A percentile compares a stretch with the other conserved stretches of the same genome.
Evolutionary conservation across 2,797 vertebrate species (phyloP).

Genomic region (Taenioides sp.): DNA sequence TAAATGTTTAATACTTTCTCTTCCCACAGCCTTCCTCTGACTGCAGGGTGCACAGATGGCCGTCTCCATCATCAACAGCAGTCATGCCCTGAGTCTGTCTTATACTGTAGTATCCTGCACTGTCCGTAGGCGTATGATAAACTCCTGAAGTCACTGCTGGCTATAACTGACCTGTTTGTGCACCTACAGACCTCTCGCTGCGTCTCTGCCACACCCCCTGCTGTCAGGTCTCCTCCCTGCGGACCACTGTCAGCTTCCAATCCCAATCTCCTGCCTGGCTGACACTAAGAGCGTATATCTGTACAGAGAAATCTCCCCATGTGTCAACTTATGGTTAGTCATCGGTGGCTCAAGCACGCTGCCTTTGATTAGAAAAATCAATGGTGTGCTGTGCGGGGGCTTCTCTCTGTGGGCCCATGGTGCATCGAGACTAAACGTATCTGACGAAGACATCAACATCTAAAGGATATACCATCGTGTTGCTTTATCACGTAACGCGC

Average conservation of each 20-base stretch:
- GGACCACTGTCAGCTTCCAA: constrained; percentile 45
- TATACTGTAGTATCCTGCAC: constrained; percentile 32
- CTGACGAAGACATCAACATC: constrained; percentile 53
- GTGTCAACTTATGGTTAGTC: constrained; percentile 64
- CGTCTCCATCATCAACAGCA: constrained; percentile 33
- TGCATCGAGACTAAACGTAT: constrained; percentile 52
- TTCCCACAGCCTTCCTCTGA: constrained; percentile 4
- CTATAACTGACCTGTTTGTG: constrained; percentile 46
- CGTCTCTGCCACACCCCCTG: constrained; percentile 36
- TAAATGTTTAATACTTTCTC: constrained; percentile 8
- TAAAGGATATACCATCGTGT: constrained; percentile 49
- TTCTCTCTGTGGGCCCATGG: constrained; percentile 59
- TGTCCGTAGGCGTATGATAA: constrained; percentile 45
- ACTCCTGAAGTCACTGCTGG: constrained; percentile 34
- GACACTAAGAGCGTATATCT: constrained; percentile 43
- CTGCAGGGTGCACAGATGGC: constrained; percentile 52
- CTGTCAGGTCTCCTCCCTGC: constrained; percentile 37
- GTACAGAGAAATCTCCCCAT: constrained; percentile 52
- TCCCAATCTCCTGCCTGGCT: constrained; percentile 44
- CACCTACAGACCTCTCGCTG: constrained; percentile 32
- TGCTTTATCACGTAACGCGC: constrained; percentile 33
- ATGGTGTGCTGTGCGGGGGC: constrained; percentile 57
- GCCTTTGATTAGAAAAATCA: constrained; percentile 69
- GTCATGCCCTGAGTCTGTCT: constrained; percentile 18
- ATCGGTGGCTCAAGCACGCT: constrained; percentile 44